Base-by-base conservation (phyloP, 2,797 vertebrate species). In the Gymnothorax javanicus region DNA sequence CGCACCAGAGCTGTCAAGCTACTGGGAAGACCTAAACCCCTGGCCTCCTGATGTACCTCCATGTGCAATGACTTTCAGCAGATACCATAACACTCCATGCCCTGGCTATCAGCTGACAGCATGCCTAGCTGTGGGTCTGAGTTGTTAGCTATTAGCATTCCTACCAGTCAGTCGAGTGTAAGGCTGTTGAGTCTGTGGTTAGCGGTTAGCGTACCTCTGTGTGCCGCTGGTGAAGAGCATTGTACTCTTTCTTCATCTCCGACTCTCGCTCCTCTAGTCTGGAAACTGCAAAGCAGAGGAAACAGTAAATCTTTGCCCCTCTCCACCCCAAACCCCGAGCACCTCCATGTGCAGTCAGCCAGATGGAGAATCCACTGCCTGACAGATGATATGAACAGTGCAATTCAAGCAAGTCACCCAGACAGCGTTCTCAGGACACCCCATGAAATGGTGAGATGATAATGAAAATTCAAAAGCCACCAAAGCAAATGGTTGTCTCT, bases 241-340 rank as follows among this genome's bases (percentile, higher is more conserved):
- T 99, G 88, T 98, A 99, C 82, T 99, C 98, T 90, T 98, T 99
- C 96, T 99, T 99, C 98, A 98, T 98, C 92, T 99, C 99, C 0
- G 97, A 96, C 89, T 99, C 99, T 75, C 98, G 95, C 86, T 99
- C 99, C 91, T 99, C 99, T 92, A 99, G 89, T 58, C 99, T 96
- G 88, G 97, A 97, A 93, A 99, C 99, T 99, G 86, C 20, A 58
- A 33, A 83, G 20, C 69, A 52, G 17, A 27, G 25, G 54, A 59
- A 15, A 15, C 5, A n/a, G 60, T 57, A 86, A 52, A 77, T 0
- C 79, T 23, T 50, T 17, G 0, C 8, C n/a, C 12, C 12, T 59
- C 20, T 57, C 23, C 17, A 1, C n/a, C 7, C 3, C 0, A 23
- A 17, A 60, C 27, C 56, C 33, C 12, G 27, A 58, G 23, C 1